Conservation (phyloP, 2,113 vertebrate species). For the Phaethornis superciliosus region DNA sequence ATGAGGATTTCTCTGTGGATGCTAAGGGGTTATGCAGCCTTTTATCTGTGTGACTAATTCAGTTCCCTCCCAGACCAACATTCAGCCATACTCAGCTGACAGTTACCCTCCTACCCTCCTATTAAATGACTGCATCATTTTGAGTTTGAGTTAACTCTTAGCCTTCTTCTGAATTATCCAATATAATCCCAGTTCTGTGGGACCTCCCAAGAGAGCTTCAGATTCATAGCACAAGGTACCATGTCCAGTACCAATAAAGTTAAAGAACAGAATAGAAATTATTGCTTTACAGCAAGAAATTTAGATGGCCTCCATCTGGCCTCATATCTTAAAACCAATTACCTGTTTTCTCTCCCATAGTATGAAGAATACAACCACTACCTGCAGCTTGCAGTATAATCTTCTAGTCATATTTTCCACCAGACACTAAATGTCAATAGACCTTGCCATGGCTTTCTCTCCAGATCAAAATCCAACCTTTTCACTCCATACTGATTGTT, state of each 20-base stretch:
- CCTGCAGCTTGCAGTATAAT: neutral
- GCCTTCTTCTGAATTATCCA: neutral
- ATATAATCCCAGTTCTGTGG: neutral
- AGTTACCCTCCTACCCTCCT: neutral
- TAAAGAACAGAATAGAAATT: neutral
- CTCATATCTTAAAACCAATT: neutral
- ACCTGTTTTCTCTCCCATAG: neutral
- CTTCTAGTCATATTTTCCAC: neutral
- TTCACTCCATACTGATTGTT: neutral
- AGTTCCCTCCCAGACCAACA: neutral
- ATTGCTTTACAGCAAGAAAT: neutral
- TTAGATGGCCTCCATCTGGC: neutral
- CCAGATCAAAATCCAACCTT: slow-evolving; percentile 7
- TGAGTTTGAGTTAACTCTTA: neutral
- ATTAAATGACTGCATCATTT: neutral
- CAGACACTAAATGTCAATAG: neutral
- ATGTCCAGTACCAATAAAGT: neutral
- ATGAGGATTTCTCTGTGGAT: neutral
- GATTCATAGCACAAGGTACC: accelerated
- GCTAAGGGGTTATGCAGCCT: neutral
- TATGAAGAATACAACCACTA: neutral
- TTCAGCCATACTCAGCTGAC: neutral
- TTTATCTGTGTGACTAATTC: neutral
- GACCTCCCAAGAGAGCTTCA: neutral
- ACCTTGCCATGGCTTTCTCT: neutral